A percentile compares a stretch with the other conserved stretches of the same genome.
Evolutionary conservation across 2,113 vertebrate genomes (phyloP).

Genomic region (Triplophysa rosa): DNA sequence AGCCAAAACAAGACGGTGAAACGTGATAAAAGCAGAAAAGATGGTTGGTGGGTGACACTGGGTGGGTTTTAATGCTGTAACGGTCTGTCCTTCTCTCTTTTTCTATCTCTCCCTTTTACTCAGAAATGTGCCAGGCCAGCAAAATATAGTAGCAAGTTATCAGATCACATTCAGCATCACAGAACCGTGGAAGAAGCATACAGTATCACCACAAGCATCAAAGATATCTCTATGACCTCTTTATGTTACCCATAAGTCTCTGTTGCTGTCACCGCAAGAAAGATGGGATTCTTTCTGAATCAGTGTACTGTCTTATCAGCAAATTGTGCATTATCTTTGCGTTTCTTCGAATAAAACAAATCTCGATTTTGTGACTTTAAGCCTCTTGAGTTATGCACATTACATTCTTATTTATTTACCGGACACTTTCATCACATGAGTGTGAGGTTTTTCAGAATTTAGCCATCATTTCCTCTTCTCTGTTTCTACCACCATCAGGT

Average conservation of each 20-base stretch:
- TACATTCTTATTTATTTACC: no score
- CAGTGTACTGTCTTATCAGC: no score
- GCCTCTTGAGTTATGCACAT: no score
- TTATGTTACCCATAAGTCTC: background rate
- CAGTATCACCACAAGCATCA: background rate
- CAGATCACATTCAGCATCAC: slow-evolving; percentile 8
- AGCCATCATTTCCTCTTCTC: background rate
- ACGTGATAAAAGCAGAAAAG: slow-evolving; percentile 9
- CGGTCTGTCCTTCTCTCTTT: background rate
- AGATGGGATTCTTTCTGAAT: no score
- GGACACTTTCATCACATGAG: no score
- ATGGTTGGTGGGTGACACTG: slow-evolving; percentile 10
- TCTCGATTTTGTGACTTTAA: no score
- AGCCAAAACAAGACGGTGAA: background rate
- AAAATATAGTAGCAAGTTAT: slow-evolving; percentile 20
- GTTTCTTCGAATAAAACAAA: no score
- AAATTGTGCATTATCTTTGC: no score
- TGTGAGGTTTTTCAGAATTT: no score
- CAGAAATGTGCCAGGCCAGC: background rate
- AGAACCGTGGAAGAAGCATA: background rate
- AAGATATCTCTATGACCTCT: background rate
- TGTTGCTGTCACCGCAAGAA: background rate
- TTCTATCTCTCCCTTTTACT: background rate
- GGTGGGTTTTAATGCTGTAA: background rate
- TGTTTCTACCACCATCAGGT: background rate